These are phyloP conservation scores for Prionchulus punctatus DNA, from an alignment of 2,888 invertebrate species.

Conservation along the genomic window DNA sequence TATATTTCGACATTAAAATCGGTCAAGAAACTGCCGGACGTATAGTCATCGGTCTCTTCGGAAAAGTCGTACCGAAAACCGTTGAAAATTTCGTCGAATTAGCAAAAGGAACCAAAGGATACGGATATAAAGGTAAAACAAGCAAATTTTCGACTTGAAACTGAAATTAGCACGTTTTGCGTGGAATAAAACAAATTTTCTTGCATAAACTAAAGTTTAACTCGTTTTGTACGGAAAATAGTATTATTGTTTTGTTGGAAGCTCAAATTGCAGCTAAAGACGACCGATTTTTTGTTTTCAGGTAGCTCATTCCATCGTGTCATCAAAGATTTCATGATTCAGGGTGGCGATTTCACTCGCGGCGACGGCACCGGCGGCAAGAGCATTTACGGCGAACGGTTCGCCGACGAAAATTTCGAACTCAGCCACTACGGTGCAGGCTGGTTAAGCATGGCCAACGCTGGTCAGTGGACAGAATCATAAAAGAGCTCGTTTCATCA, in stretches of 20 bases:
- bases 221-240: too few relatives aligned
- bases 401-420: constrained; percentile 66
- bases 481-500: not conserved
- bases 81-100: constrained; percentile 63
- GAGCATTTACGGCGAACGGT: constrained; percentile 59
- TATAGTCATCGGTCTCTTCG: constrained; percentile 68
- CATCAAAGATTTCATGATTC: constrained; percentile 74
- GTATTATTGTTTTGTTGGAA: too few relatives aligned
- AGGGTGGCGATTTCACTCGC: constrained; percentile 44
- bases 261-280: too few relatives aligned
- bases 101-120: constrained; percentile 40
- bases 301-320: constrained; percentile 66
- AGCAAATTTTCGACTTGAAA: too few relatives aligned
- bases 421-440: constrained; percentile 62
- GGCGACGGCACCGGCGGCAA: constrained; percentile 65
- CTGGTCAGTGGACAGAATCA: constrained; percentile 17
- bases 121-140: constrained; percentile 45
- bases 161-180: too few relatives aligned
- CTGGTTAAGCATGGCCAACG: constrained; percentile 72
- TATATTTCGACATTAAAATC: constrained; percentile 60
- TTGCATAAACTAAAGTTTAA: too few relatives aligned
- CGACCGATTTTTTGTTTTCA: too few relatives aligned
- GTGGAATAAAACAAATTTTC: too few relatives aligned
- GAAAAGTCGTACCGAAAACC: constrained; percentile 63
- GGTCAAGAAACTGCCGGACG: constrained; percentile 55